A percentile compares a stretch with the other conserved stretches of the same genome.
Evolutionary conservation across 1,140 invertebrate species (phyloP).

Genomic region (Euschistus heros): DNA sequence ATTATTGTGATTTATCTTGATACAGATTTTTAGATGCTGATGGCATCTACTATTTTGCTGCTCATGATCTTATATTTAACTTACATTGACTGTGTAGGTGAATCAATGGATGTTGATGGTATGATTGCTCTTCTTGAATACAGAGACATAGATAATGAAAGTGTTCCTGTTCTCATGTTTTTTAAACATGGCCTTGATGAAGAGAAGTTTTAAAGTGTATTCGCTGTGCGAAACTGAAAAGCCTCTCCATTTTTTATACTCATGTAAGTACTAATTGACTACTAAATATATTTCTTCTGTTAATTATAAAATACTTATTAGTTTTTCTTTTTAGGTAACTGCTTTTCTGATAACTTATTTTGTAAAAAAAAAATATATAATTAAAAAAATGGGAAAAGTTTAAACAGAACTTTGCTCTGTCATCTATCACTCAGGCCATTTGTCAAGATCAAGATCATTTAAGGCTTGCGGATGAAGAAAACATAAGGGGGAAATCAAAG

Average conservation of each 20-base stretch:
- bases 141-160: slow-evolving; percentile 71
- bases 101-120: slow-evolving; percentile 88
- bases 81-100: too few species aligned
- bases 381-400: too few species aligned
- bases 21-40: too few species aligned
- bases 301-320: not conserved
- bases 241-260: slow-evolving; percentile 11
- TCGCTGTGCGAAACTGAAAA: slow-evolving; percentile 4
- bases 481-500: too few species aligned
- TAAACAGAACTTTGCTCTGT: too few species aligned
- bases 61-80: too few species aligned
- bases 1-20: too few species aligned
- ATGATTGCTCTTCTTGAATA: slow-evolving; percentile 90
- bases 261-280: not conserved
- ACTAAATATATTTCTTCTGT: not conserved
- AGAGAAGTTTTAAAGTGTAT: slow-evolving; percentile 71
- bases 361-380: not conserved
- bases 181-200: slow-evolving; percentile 91
- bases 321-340: not conserved
- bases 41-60: too few species aligned
- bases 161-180: slow-evolving; percentile 81
- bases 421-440: too few species aligned
- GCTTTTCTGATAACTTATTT: slow-evolving; percentile 12
- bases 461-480: too few species aligned
- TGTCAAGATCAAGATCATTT: too few species aligned